Base-by-base conservation (phyloP, 2,888 invertebrate species). In the Stenolophus ochropezus region DNA sequence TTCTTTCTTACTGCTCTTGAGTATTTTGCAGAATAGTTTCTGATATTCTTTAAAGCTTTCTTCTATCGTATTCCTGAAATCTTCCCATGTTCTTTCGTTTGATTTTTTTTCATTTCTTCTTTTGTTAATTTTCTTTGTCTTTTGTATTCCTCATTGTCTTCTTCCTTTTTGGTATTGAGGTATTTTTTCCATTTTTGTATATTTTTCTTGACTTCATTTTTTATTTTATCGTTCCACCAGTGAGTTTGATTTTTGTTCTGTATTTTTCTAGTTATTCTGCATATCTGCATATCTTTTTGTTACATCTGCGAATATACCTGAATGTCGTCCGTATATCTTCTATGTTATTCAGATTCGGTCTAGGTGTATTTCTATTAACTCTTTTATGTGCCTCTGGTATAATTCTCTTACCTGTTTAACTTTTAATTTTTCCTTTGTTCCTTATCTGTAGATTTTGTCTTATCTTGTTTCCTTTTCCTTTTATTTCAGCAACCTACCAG, bases 81-180 rank as follows among this genome's bases (percentile, higher is more conserved):
- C n/a, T n/a, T n/a, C 25, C 75, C 53, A 75, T 11, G 23, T 21
- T 25, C 14, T 23, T n/a, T 49, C 53, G 20, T 75, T 74, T 49
- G 16, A 49, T 49, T 21, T 14, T 51, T 51, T 23, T 21, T 75
- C 53, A 25, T 75, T 53, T 53, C n/a, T n/a, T n/a, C n/a, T n/a
- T n/a, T n/a, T n/a, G n/a, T n/a, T n/a, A n/a, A n/a, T n/a, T n/a
- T n/a, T n/a, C n/a, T n/a, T n/a, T n/a, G n/a, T n/a, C n/a, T n/a
- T n/a, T n/a, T n/a, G n/a, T n/a, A n/a, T n/a, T n/a, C n/a, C n/a
- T 25, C 53, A 23, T 75, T 53, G 14, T 75, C 14, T 51, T 53
- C 20, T 14, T 49, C 21, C 14, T 23, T 2, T 23, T n/a, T 75
- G 6, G 5, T 75, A 5, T 16, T 11, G 18, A 49, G 5, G n/a